Evolutionary conservation across 2,113 vertebrate genomes (phyloP), one percentile per base, ranked within the genome.

Genomic region (Pipa parva): DNA sequence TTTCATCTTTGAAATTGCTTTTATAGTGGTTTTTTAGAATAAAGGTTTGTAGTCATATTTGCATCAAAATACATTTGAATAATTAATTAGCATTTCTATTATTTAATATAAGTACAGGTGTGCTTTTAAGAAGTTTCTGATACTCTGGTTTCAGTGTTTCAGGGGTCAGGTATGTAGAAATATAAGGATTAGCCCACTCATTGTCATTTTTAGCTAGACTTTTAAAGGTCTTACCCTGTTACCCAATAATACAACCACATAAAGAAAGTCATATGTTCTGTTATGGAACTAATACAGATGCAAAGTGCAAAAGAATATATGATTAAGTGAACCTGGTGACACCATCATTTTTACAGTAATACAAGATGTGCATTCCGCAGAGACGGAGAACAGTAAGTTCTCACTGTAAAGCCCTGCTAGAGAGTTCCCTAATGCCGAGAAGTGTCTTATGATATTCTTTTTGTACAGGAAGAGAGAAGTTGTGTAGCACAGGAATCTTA

Each of bases 311-410:
- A 4, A 20, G 3, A 46, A 46, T 18, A 10, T 6, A 46, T 46
- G 42, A 46, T 7, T 46, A 26, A 17, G 33, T 37, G 29, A 4
- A 24, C 55, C 27, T 20, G 31, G 13, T 29, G 51, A 55, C 50
- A 65, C 27, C 20, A 24, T 31, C n/a, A 56, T 15, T 13, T 1
- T 65, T 65, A 65, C 63, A 57, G 63, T 65, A 65, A 65, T 20
- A 45, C 15, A 27, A 2, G 49, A 5, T 37, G 25, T 27, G 11
- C 8, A 65, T 65, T 29, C 28, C 48, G 29, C 13, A 51, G 2
- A 52, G 20, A 25, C 13, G 46, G 46, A 24, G 60, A 33, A 33
- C 20, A 37, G 62, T 54, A 27, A 13, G 39, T 17, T 17, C 10
- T 25, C 20, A 17, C 5, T 22, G 31, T 45, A 11, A 45, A 24